A percentile compares a stretch with the other conserved stretches of the same genome.
These are phyloP conservation scores for Selene dorsalis DNA, from an alignment of 2,797 vertebrate genomes.

Conservation along the genomic window DNA sequence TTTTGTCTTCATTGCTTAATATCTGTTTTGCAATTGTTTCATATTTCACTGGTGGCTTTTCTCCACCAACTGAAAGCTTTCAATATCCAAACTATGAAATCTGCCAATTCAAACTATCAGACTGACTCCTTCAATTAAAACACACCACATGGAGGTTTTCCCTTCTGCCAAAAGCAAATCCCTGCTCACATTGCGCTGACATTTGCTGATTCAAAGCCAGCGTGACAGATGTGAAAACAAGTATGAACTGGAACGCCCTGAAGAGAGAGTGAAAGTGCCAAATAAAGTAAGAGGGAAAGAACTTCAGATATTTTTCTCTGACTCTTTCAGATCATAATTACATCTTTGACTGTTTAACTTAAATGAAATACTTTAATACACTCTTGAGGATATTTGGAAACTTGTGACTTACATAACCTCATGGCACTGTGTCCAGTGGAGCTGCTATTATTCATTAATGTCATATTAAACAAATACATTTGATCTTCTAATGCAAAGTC, in stretches of 20 bases:
- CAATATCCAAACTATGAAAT: not conserved
- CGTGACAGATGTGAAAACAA: conserved; percentile 41
- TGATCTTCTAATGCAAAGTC: not conserved
- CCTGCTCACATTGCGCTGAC: conserved; percentile 7
- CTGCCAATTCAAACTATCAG: not conserved
- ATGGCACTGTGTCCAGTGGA: not conserved
- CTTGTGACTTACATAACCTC: not conserved
- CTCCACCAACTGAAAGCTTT: not conserved
- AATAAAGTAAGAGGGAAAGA: not conserved
- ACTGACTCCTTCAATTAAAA: not conserved
- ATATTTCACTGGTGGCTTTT: not conserved
- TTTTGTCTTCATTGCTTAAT: not conserved
- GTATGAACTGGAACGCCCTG: conserved; percentile 1
- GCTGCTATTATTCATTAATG: not conserved
- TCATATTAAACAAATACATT: not conserved
- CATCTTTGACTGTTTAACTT: not conserved
- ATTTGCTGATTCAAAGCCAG: not conserved
- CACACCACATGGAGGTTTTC: not conserved
- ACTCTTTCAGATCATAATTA: not conserved
- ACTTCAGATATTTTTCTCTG: accelerated
- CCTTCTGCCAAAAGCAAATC: not conserved
- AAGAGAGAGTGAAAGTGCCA: not conserved
- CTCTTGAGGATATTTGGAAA: not conserved
- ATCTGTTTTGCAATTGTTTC: not conserved
- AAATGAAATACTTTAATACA: not conserved